Evolutionary conservation across 1,140 invertebrate species (phyloP).

Genomic region (Zaprionus tsacasi): DNA sequence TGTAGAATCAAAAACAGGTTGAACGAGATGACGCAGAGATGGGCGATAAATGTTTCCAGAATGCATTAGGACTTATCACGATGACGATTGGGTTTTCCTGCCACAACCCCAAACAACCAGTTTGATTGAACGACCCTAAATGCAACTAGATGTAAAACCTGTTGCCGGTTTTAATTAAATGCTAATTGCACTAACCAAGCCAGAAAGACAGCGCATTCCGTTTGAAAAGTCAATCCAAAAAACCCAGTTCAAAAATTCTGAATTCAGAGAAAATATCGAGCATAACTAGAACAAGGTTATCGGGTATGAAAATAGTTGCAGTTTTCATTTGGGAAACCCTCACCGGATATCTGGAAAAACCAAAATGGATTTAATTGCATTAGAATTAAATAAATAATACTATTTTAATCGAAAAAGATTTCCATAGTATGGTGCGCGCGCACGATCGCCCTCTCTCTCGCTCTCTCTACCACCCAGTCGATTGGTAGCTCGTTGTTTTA

Average conservation of each 20-base stretch:
- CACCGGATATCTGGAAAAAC: neutral
- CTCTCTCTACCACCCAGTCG: neutral
- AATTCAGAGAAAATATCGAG: constrained; percentile 7
- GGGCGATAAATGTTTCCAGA: neutral
- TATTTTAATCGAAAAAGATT: constrained; percentile 6
- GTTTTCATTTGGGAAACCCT: neutral
- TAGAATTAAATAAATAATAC: neutral
- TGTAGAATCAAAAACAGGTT: constrained; percentile 11
- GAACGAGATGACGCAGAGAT: constrained; percentile 7
- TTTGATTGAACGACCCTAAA: constrained; percentile 35
- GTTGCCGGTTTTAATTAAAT: constrained; percentile 29
- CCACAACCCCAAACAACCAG: constrained; percentile 11
- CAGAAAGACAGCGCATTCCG: neutral
- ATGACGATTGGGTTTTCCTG: constrained; percentile 20
- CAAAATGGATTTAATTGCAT: neutral
- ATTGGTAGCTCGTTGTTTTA: constrained; percentile 12
- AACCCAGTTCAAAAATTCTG: neutral
- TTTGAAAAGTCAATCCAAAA: neutral
- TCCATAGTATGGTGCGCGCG: neutral
- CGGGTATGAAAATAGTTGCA: neutral
- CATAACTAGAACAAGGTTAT: constrained; percentile 17
- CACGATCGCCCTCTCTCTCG: constrained; percentile 1
- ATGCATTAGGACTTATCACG: constrained; percentile 15
- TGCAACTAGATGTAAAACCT: constrained; percentile 27
- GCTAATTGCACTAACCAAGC: constrained; percentile 8